Conservation (phyloP, 1,140 invertebrate species). For the Stegodyphus mimosarum region DNA sequence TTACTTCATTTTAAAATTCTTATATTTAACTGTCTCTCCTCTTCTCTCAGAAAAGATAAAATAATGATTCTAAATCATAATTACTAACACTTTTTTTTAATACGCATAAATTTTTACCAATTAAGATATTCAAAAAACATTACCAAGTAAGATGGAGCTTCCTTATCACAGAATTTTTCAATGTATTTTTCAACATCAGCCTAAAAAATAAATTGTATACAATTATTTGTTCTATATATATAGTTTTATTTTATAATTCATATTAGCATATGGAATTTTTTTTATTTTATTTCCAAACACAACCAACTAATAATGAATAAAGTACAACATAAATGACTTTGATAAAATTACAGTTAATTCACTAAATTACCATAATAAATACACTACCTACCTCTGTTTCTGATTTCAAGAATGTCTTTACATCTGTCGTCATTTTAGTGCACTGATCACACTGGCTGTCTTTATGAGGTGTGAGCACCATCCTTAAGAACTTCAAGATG, state of each 20-base stretch:
- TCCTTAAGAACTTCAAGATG: slow-evolving; percentile 14
- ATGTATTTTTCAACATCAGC: slow-evolving; percentile 18
- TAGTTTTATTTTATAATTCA: no score
- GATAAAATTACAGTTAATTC: neutral
- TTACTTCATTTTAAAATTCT: no score
- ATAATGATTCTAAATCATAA: no score
- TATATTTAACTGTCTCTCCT: no score
- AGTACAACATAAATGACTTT: neutral
- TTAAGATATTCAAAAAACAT: neutral
- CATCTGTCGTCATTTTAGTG: slow-evolving; percentile 63
- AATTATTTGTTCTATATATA: no score
- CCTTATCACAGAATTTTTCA: slow-evolving; percentile 30
- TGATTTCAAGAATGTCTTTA: slow-evolving; percentile 21
- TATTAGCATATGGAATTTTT: no score
- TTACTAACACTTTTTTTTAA: no score
- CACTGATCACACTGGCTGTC: slow-evolving; percentile 74
- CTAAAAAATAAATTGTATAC: slow-evolving; percentile 1
- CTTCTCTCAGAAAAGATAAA: no score
- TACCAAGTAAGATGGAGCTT: slow-evolving; percentile 46
- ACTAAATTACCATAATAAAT: neutral
- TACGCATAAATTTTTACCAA: no score
- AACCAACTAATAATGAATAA: neutral
- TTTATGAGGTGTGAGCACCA: neutral
- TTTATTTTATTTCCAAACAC: no score
- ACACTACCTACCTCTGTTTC: slow-evolving; percentile 21